Percentiles rank a stretch among this genome's conserved stretches.
Evolutionary conservation across 37 sponge, comb jelly and placozoan genomes (phyloP).

Genomic region (Agelas oroides): DNA sequence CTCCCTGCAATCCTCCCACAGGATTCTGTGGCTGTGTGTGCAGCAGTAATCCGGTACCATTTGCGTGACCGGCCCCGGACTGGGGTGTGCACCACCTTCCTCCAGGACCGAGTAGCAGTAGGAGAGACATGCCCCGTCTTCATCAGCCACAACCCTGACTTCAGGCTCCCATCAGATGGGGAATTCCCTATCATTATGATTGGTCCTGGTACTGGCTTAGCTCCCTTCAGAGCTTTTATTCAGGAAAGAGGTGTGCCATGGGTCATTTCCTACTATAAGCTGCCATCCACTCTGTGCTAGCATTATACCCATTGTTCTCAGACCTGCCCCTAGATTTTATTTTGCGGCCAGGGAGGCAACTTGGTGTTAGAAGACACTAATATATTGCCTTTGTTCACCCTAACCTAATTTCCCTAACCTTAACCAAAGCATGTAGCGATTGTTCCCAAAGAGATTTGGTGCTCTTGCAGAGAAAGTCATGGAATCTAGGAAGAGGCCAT

Average conservation of each 20-base stretch:
- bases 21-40: slow-evolving; percentile 64
- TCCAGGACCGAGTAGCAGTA: slow-evolving; percentile 52
- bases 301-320: neutral
- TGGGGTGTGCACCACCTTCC: slow-evolving; percentile 69
- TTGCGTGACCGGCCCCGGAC: slow-evolving; percentile 37
- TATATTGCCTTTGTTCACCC: too few species aligned
- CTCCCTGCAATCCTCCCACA: neutral
- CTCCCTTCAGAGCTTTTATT: slow-evolving; percentile 75
- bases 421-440: too few species aligned
- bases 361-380: too few species aligned
- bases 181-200: slow-evolving; percentile 70
- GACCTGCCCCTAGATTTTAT: neutral
- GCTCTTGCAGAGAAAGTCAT: too few species aligned
- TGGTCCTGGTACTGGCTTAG: slow-evolving; percentile 75
- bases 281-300: neutral
- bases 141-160: slow-evolving; percentile 69
- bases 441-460: too few species aligned
- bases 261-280: neutral
- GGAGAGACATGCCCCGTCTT: slow-evolving; percentile 54
- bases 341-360: neutral
- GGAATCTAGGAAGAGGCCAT: too few species aligned
- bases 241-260: slow-evolving; percentile 69
- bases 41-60: slow-evolving; percentile 60
- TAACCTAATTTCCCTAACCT: too few species aligned
- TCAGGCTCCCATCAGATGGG: slow-evolving; percentile 55